These are phyloP conservation scores for Chionomys nivalis DNA, from an alignment of 2,113 vertebrate species.

Conservation along the genomic window DNA sequence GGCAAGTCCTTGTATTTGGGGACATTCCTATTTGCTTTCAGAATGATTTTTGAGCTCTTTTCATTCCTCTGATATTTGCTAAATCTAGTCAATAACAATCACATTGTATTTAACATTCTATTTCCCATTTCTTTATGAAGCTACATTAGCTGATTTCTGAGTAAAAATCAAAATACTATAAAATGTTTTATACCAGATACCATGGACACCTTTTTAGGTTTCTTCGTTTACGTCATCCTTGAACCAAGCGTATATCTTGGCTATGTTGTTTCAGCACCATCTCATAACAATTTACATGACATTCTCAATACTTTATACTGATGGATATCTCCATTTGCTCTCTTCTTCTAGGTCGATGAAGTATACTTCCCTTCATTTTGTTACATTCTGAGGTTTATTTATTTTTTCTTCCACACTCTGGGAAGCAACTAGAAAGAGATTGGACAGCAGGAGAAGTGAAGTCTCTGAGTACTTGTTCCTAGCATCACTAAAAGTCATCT, in stretches of 20 bases:
- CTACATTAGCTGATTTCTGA: neutral
- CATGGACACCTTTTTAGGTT: neutral
- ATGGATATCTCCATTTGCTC: neutral
- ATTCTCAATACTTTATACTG: neutral
- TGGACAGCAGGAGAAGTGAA: neutral
- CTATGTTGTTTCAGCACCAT: neutral
- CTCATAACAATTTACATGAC: neutral
- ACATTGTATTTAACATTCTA: neutral
- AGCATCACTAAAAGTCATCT: neutral
- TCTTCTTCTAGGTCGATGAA: neutral
- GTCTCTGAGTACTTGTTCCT: neutral
- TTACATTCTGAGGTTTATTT: no score
- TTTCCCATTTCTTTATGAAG: neutral
- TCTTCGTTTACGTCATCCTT: neutral
- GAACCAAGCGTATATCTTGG: neutral
- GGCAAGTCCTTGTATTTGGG: neutral
- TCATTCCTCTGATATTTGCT: slow-evolving; percentile 10
- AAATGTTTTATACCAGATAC: neutral
- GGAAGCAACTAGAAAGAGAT: neutral
- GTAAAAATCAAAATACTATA: neutral
- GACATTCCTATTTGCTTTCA: neutral
- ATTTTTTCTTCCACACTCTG: no score
- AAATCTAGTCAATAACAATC: neutral
- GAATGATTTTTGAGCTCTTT: neutral
- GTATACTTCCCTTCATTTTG: neutral